Evolutionary conservation across 2,888 invertebrate genomes (phyloP).

Genomic region (Tinea trinotella): DNA sequence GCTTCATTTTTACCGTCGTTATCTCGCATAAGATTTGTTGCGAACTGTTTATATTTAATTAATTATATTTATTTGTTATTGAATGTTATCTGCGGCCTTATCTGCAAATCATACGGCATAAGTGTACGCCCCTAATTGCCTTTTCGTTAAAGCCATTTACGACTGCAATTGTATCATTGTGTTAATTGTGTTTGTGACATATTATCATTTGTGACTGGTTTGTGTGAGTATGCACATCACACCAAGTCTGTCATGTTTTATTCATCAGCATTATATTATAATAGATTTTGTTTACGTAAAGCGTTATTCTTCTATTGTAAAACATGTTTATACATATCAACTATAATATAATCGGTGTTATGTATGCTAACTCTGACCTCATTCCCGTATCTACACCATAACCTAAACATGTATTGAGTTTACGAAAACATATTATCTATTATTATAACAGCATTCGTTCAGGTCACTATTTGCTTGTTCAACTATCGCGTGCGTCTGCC

Average conservation of each 20-base stretch:
- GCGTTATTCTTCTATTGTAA: no score
- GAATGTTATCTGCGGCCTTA: not conserved
- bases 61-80: slow-evolving; percentile 6
- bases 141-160: slow-evolving; percentile 3
- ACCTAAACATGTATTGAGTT: slow-evolving; percentile 57
- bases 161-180: slow-evolving; percentile 1
- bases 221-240: no score
- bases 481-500: slow-evolving; percentile 48
- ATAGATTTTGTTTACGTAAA: no score
- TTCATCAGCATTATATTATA: no score
- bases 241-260: no score
- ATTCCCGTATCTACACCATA: slow-evolving; percentile 54
- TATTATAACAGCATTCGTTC: slow-evolving; percentile 46
- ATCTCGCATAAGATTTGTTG: not conserved
- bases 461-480: slow-evolving; percentile 55
- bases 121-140: not conserved
- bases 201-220: no score
- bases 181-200: no score
- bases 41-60: not conserved
- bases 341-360: no score
- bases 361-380: slow-evolving; percentile 50
- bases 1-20: not conserved
- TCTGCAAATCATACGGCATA: not conserved
- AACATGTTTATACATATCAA: no score
- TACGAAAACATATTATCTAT: slow-evolving; percentile 65